Evolutionary conservation across 1,140 invertebrate species (phyloP).

Genomic region (Pseudachorutes palmiensis): DNA sequence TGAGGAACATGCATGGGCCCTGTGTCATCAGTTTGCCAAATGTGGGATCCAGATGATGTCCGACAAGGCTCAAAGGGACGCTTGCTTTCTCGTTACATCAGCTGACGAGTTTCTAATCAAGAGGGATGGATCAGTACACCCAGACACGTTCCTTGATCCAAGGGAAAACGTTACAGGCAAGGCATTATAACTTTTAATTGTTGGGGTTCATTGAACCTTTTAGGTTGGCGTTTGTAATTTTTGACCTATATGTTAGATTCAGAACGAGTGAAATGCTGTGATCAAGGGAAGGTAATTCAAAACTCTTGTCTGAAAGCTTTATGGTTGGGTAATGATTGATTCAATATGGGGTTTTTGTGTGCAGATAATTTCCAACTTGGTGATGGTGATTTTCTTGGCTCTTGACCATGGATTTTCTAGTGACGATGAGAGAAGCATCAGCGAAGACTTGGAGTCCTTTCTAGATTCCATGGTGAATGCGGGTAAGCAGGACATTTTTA

Average conservation of each 20-base stretch:
- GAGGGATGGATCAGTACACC: slow-evolving; percentile 62
- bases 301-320: too few relatives aligned
- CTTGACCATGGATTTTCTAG: slow-evolving; percentile 73
- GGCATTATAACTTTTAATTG: too few relatives aligned
- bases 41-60: slow-evolving; percentile 47
- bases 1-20: slow-evolving; percentile 91
- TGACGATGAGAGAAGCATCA: slow-evolving; percentile 75
- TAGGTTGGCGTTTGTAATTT: too few relatives aligned
- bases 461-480: slow-evolving; percentile 72
- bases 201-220: too few relatives aligned
- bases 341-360: too few relatives aligned
- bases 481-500: too few relatives aligned
- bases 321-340: too few relatives aligned
- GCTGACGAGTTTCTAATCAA: slow-evolving; percentile 63
- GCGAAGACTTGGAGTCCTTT: slow-evolving; percentile 70
- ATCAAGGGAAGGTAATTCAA: too few relatives aligned
- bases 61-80: slow-evolving; percentile 39
- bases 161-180: slow-evolving; percentile 3
- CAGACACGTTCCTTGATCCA: slow-evolving; percentile 40
- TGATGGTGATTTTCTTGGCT: slow-evolving; percentile 73
- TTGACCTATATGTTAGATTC: slow-evolving; percentile 15
- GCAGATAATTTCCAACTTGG: slow-evolving; percentile 72
- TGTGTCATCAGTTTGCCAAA: slow-evolving; percentile 75
- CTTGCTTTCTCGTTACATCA: slow-evolving; percentile 48
- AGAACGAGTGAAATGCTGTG: slow-evolving; percentile 10